A percentile compares a stretch with the other conserved stretches of the same genome.
phyloP scores from a whole-genome alignment of 1,140 invertebrate species.

The Zaprionus lachaisei region DNA sequence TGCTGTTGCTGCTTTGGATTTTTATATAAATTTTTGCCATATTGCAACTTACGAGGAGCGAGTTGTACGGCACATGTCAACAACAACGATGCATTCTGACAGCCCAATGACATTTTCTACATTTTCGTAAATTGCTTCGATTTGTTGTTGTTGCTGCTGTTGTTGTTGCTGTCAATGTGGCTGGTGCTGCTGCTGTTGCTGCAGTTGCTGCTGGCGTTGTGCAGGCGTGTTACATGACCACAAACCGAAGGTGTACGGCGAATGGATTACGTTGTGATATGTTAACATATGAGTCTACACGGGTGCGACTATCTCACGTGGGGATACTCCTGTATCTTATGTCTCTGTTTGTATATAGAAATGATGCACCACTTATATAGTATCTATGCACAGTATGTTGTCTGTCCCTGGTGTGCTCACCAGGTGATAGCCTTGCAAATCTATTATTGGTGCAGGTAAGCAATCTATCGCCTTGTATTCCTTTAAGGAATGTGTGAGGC shows the following conservation, averaged over 20 bases:
- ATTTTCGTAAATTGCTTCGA: conserved; percentile 84
- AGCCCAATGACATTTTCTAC: conserved; percentile 84
- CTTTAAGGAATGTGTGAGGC: too few relatives aligned
- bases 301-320: neutral
- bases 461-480: neutral
- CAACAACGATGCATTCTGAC: conserved; percentile 83
- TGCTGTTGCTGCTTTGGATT: conserved; percentile 50
- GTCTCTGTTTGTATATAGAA: neutral
- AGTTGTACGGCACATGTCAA: conserved; percentile 75
- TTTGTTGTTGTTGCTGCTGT: conserved; percentile 57
- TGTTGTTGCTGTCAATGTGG: conserved; percentile 16
- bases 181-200: neutral
- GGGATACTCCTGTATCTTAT: neutral
- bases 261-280: conserved; percentile 4
- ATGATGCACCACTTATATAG: neutral
- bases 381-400: neutral
- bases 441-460: neutral
- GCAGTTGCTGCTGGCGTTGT: conserved; percentile 25
- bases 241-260: conserved; percentile 32
- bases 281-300: conserved; percentile 1
- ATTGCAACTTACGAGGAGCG: conserved; percentile 34
- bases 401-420: neutral
- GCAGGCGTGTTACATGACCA: conserved; percentile 62
- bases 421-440: neutral
- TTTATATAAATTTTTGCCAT: conserved; percentile 62